These are phyloP conservation scores for Pogonocherus hispidulus DNA, from an alignment of 2,888 invertebrate genomes.

Conservation along the genomic window DNA sequence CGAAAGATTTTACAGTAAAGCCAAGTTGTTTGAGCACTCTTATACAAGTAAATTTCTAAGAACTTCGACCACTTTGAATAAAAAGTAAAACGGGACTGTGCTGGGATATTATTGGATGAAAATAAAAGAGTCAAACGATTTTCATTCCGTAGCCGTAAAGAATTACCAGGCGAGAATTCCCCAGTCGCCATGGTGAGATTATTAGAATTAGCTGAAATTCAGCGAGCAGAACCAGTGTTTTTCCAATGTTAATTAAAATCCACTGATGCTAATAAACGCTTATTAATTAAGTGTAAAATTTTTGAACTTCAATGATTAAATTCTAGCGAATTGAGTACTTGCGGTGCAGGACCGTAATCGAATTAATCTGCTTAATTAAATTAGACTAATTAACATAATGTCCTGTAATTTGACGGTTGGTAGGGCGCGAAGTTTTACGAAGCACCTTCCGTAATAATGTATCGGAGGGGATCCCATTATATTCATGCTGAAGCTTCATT, in stretches of 20 bases:
- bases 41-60: no score
- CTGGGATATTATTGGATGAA: no score
- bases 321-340: conserved; percentile 1
- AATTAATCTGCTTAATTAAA: neutral
- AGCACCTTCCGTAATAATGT: neutral
- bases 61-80: no score
- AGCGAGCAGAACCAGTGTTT: neutral
- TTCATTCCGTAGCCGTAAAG: neutral
- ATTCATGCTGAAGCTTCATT: no score
- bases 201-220: neutral
- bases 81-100: no score
- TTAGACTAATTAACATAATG: conserved; percentile 8
- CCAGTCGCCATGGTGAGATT: neutral
- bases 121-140: neutral
- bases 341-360: neutral
- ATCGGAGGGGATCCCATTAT: conserved; percentile 15
- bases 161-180: neutral
- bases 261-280: conserved; percentile 8
- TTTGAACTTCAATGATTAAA: conserved; percentile 10
- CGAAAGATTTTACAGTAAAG: no score
- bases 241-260: neutral
- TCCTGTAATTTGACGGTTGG: conserved; percentile 15
- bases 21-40: no score
- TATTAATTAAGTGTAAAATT: conserved; percentile 11
- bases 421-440: neutral